A percentile compares a stretch with the other conserved stretches of the same genome.
phyloP scores from a whole-genome alignment of 1,140 invertebrate genomes.

The Euwallacea similis region DNA sequence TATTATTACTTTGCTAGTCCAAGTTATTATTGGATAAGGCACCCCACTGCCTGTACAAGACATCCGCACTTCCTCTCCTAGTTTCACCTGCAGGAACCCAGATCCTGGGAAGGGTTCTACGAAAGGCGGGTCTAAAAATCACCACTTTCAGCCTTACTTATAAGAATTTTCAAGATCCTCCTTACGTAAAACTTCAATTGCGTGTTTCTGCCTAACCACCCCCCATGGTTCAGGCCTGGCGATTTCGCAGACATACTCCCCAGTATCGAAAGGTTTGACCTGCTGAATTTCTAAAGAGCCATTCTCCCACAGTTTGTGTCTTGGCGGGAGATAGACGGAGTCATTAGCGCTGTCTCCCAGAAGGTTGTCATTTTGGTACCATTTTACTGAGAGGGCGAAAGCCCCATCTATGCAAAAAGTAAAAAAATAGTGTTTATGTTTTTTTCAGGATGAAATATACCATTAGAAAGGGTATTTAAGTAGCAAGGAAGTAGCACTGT shows the following conservation, averaged over 20 bases:
- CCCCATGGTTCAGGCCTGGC: constrained; percentile 61
- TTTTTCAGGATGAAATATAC: constrained; percentile 35
- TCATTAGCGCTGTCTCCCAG: constrained; percentile 65
- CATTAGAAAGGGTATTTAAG: constrained; percentile 60
- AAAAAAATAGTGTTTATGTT: background rate
- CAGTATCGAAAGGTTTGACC: constrained; percentile 66
- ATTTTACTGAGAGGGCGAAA: constrained; percentile 50
- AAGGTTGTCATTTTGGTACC: constrained; percentile 63
- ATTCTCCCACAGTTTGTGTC: constrained; percentile 67
- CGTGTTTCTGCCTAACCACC: constrained; percentile 67
- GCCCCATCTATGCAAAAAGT: constrained; percentile 41
- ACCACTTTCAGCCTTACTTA: background rate
- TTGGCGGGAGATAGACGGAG: constrained; percentile 55
- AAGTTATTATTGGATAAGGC: constrained; percentile 68
- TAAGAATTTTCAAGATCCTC: background rate
- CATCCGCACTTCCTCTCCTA: constrained; percentile 71
- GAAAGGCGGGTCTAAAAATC: constrained; percentile 64
- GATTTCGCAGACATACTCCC: constrained; percentile 73
- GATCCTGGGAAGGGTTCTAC: constrained; percentile 66
- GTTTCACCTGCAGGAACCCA: constrained; percentile 68
- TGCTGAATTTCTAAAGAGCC: constrained; percentile 68
- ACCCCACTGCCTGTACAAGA: constrained; percentile 68
- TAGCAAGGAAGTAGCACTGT: constrained; percentile 74
- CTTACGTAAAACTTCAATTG: constrained; percentile 77
- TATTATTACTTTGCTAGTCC: constrained; percentile 64